Conservation (phyloP, 2,888 invertebrate genomes). For the Zygaena filipendulae region DNA sequence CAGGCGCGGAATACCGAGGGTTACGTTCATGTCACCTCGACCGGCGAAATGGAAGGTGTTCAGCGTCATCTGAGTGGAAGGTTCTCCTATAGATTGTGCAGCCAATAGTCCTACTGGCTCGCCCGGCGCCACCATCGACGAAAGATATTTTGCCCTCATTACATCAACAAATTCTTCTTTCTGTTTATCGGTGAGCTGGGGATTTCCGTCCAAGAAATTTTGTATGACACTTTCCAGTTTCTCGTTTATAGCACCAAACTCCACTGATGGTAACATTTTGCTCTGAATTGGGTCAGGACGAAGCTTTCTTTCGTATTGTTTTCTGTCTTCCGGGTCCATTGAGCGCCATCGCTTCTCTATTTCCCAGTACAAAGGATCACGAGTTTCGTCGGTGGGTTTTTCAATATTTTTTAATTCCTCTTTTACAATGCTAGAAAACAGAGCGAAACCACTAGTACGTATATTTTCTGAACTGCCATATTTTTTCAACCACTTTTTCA, state of each 20-base stretch:
- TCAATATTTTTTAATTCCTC: constrained; percentile 53
- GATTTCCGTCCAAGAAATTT: constrained; percentile 60
- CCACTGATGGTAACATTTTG: constrained; percentile 75
- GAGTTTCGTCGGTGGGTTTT: constrained; percentile 60
- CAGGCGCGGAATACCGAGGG: constrained; percentile 97
- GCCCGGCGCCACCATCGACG: constrained; percentile 86
- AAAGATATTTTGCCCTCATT: constrained; percentile 80
- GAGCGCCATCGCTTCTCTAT: constrained; percentile 75
- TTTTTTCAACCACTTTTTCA: constrained; percentile 72
- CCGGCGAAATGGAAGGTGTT: constrained; percentile 99
- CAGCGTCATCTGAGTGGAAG: constrained; percentile 99
- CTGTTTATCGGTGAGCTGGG: constrained; percentile 39
- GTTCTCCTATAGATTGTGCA: constrained; percentile 98
- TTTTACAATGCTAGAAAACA: constrained; percentile 66
- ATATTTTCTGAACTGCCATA: constrained; percentile 46
- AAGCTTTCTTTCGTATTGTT: constrained; percentile 58
- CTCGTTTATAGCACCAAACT: constrained; percentile 89
- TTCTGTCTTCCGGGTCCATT: constrained; percentile 68
- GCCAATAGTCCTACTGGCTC: constrained; percentile 97
- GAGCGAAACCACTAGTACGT: constrained; percentile 67
- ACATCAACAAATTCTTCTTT: constrained; percentile 76
- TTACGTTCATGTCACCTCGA: constrained; percentile 99
- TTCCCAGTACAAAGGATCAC: constrained; percentile 69
- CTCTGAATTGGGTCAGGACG: constrained; percentile 83
- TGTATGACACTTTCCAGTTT: constrained; percentile 76